These are phyloP conservation scores for Chymomyza costata DNA, from an alignment of 1,140 invertebrate genomes.

Conservation along the genomic window DNA sequence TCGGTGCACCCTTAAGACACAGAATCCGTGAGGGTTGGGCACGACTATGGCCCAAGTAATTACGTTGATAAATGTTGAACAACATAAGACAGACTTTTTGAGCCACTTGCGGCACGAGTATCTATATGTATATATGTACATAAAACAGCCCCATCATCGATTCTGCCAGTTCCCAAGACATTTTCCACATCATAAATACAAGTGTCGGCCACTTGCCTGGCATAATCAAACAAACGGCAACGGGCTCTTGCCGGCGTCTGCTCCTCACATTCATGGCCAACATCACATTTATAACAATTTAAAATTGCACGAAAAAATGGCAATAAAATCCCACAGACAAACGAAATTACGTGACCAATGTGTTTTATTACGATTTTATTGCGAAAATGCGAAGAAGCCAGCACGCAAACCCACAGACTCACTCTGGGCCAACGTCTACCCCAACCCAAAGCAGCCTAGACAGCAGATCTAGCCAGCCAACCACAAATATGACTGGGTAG, in stretches of 20 bases:
- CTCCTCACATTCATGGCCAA: background rate
- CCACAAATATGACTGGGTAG: conserved; percentile 69
- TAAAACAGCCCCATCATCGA: conserved; percentile 51
- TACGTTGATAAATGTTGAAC: conserved; percentile 49
- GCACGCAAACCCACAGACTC: conserved; percentile 46
- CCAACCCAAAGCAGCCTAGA: no score
- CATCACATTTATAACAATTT: conserved; percentile 74
- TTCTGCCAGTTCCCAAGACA: conserved; percentile 56
- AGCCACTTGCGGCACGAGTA: background rate
- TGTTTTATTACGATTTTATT: conserved; percentile 76
- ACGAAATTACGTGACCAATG: conserved; percentile 75
- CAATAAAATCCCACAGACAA: conserved; percentile 75
- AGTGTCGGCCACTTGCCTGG: conserved; percentile 39
- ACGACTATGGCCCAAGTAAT: conserved; percentile 25
- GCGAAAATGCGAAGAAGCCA: conserved; percentile 71
- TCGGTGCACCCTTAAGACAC: background rate
- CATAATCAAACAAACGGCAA: conserved; percentile 48
- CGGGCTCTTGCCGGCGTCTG: conserved; percentile 31
- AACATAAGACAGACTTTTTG: conserved; percentile 12
- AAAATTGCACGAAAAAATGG: conserved; percentile 72
- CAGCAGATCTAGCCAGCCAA: no score
- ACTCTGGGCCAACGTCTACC: background rate
- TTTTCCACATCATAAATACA: conserved; percentile 74
- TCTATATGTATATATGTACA: no score
- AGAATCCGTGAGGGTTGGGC: no score